These are phyloP conservation scores for Geophilus truncorum DNA, from an alignment of 2,888 invertebrate genomes.

Conservation along the genomic window DNA sequence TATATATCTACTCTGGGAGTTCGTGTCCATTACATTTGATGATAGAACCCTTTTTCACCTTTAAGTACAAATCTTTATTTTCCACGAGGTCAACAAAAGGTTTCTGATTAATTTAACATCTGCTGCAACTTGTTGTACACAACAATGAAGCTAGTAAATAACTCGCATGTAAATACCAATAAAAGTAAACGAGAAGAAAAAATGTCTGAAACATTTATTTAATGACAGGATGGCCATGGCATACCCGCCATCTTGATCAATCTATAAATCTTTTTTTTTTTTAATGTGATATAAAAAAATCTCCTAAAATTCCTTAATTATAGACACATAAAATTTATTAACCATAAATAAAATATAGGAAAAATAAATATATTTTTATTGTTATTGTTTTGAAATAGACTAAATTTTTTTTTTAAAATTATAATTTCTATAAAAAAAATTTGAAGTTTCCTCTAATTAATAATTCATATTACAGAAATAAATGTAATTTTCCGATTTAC, in stretches of 20 bases:
- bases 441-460: neutral
- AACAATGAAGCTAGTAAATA: neutral
- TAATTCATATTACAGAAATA: neutral
- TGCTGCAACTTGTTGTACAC: neutral
- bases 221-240: neutral
- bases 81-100: neutral
- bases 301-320: neutral
- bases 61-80: neutral
- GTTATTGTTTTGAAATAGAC: neutral
- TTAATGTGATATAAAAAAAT: neutral
- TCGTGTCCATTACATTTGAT: neutral
- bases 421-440: too few species aligned
- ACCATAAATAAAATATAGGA: neutral
- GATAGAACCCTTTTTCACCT: neutral
- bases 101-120: neutral
- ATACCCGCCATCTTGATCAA: neutral
- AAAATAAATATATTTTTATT: neutral
- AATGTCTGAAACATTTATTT: neutral
- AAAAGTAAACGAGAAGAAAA: neutral
- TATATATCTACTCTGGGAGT: neutral
- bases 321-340: neutral
- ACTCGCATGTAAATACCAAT: neutral
- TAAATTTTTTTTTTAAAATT: too few species aligned
- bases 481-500: neutral
- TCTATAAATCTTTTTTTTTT: neutral